phyloP scores from a whole-genome alignment of 2,797 vertebrate species.

The Leptodactylus fallax region DNA sequence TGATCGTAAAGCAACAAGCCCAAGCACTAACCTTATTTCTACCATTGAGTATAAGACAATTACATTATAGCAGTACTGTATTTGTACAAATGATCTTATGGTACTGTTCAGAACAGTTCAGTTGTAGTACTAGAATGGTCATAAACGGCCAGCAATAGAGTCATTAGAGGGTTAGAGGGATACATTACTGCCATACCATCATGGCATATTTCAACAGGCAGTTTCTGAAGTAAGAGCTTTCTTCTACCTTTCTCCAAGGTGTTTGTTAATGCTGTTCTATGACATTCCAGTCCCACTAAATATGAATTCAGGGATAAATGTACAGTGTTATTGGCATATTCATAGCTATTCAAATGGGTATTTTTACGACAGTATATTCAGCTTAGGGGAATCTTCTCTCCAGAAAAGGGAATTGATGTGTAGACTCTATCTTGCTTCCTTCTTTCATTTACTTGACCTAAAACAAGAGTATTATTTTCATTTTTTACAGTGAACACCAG shows the following conservation, averaged over 20 bases:
- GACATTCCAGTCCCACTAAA: not conserved
- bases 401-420: not conserved
- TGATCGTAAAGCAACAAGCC: not conserved
- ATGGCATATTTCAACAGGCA: not conserved
- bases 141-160: not conserved
- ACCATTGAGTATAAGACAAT: not conserved
- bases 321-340: not conserved
- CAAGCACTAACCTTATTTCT: not conserved
- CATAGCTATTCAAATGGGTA: not conserved
- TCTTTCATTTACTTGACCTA: constrained; percentile 19
- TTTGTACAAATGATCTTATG: not conserved
- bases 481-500: no score
- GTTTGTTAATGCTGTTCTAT: not conserved
- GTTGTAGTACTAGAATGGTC: no score
- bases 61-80: not conserved
- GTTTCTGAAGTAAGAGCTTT: not conserved
- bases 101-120: no score
- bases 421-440: not conserved
- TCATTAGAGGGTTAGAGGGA: not conserved
- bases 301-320: not conserved
- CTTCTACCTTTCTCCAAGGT: not conserved
- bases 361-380: not conserved
- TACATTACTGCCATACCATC: not conserved
- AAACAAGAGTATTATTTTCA: not conserved
- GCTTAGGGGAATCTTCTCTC: no score